Base-by-base conservation (phyloP, 2,113 vertebrate species). In the Rhinichthys klamathensis region DNA sequence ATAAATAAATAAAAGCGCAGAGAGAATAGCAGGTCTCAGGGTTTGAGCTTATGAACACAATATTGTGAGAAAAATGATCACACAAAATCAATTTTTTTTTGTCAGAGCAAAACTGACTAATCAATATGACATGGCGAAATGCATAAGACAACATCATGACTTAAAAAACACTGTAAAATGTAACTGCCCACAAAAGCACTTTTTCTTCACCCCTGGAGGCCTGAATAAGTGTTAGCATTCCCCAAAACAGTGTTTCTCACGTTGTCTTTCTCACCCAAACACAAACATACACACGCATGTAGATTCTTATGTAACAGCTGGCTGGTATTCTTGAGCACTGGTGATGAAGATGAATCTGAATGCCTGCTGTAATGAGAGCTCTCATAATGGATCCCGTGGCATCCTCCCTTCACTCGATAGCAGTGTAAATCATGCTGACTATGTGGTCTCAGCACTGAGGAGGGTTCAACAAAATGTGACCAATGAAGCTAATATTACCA, bases 331-430 rank as follows among this genome's bases (percentile, higher is more conserved):
- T 83, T 78, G 74, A 75, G 85, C 58, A 27, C 54, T 27, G 87
- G 87, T 73, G 80, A 83, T 89, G 85, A 79, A 87, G 87, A 90
- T 83, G 85, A 89, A 90, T 85, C 84, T 69, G 90, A 88, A 85
- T 89, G 90, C 78, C 84, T 82, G 87, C 87, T 89, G 91, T 90
- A 92, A 91, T 90, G 87, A 91, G 86, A 93, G 86, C 85, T 88
- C 86, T 87, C 88, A 88, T 92, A 93, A 93, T 92, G 87, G 90
- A 90, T 92, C 90, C 82, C 87, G 74, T 38, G 74, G 86, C 84
- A 86, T 75, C 35, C 88, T 88, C 80, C 80, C 84, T 73, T 91
- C 84, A 89, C 90, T 87, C 84, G 84, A 90, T 88, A 89, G 76
- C 78, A 83, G 87, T 89, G 91, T 89, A 87, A 92, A 93, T 90